These are phyloP conservation scores for Brachypalpus laphriformis DNA, from an alignment of 2,888 invertebrate species.

Conservation along the genomic window DNA sequence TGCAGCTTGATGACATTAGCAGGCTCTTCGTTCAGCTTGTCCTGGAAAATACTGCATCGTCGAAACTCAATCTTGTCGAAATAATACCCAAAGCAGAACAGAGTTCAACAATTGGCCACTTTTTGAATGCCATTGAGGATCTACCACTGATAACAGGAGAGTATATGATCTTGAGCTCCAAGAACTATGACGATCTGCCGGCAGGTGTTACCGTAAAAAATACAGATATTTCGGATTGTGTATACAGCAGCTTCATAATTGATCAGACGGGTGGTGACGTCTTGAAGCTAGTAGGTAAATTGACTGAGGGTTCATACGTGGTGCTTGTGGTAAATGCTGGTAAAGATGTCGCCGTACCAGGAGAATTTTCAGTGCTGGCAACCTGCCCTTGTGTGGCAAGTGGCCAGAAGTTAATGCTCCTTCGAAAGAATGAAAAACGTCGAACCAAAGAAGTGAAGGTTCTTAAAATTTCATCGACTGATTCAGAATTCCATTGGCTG, in stretches of 20 bases:
- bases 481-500: constrained; percentile 76
- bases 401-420: background rate
- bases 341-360: background rate
- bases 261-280: constrained; percentile 62
- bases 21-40: constrained; percentile 87
- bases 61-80: constrained; percentile 85
- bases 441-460: constrained; percentile 32
- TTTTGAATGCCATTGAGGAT: constrained; percentile 85
- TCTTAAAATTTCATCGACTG: constrained; percentile 74
- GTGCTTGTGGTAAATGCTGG: constrained; percentile 2
- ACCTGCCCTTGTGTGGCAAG: constrained; percentile 11
- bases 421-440: constrained; percentile 3
- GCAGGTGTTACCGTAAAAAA: constrained; percentile 84
- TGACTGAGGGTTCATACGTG: constrained; percentile 64
- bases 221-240: constrained; percentile 83
- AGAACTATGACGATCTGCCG: constrained; percentile 76
- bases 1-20: constrained; percentile 82
- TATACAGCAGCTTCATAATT: constrained; percentile 75
- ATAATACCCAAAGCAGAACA: constrained; percentile 82
- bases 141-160: constrained; percentile 87
- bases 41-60: constrained; percentile 86
- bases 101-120: constrained; percentile 83
- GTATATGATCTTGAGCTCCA: constrained; percentile 83
- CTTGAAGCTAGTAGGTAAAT: constrained; percentile 81
- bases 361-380: constrained; percentile 16